These are phyloP conservation scores for Eupithecia insigniata DNA, from an alignment of 2,888 invertebrate species.

Conservation along the genomic window DNA sequence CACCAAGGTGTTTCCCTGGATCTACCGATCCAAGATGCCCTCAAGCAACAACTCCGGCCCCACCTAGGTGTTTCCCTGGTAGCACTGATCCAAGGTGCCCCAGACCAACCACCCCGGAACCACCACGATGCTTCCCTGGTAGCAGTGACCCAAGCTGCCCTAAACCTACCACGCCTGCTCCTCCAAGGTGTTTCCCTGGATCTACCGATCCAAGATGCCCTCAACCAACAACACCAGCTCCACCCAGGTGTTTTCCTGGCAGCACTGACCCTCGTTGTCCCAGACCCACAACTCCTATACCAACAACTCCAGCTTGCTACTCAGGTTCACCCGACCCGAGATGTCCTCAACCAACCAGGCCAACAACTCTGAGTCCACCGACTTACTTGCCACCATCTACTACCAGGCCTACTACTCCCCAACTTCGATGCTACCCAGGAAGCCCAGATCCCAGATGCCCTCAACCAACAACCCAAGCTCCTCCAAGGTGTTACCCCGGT, in stretches of 20 bases:
- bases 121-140: constrained; percentile 64
- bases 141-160: constrained; percentile 55
- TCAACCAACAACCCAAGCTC: constrained; percentile 49
- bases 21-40: constrained; percentile 54
- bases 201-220: constrained; percentile 57
- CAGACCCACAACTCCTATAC: constrained; percentile 45
- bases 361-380: constrained; percentile 45
- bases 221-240: constrained; percentile 45
- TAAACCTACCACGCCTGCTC: constrained; percentile 53
- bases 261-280: constrained; percentile 58
- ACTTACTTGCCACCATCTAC: constrained; percentile 41
- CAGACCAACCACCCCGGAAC: constrained; percentile 43
- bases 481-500: constrained; percentile 42
- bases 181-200: constrained; percentile 49
- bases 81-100: constrained; percentile 34
- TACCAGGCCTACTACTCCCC: constrained; percentile 43
- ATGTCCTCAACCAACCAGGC: constrained; percentile 56
- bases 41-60: constrained; percentile 47
- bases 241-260: constrained; percentile 52
- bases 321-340: constrained; percentile 50
- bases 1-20: constrained; percentile 64
- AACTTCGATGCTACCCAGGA: constrained; percentile 41
- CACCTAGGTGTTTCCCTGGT: constrained; percentile 49
- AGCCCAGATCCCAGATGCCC: constrained; percentile 45
- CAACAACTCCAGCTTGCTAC: constrained; percentile 51